phyloP scores from a whole-genome alignment of 2,888 invertebrate species.

The Pecten maximus region DNA sequence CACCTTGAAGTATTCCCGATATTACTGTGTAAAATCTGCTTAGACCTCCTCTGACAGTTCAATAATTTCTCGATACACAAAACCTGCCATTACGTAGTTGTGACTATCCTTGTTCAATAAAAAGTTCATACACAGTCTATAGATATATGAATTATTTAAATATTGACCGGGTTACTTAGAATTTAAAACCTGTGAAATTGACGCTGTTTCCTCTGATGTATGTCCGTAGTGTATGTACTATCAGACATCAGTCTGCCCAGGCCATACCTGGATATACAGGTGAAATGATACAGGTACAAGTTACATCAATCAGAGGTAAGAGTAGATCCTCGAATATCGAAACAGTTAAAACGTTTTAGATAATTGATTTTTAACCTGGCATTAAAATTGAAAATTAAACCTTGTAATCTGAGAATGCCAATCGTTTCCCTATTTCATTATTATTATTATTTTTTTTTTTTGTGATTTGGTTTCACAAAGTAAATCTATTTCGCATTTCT shows the following conservation, averaged over 20 bases:
- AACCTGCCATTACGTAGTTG: not conserved
- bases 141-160: conserved; percentile 23
- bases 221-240: not conserved
- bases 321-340: not conserved
- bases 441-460: too few species aligned
- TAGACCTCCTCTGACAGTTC: conserved; percentile 4
- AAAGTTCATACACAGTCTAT: not conserved
- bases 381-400: too few species aligned
- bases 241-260: not conserved
- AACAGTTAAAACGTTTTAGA: too few species aligned
- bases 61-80: conserved; percentile 15
- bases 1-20: not conserved
- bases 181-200: conserved; percentile 4
- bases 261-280: not conserved
- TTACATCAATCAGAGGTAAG: not conserved
- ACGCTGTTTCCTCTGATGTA: not conserved
- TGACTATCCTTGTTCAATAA: conserved; percentile 25
- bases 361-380: too few species aligned
- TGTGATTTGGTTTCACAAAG: too few species aligned
- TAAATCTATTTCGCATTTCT: too few species aligned
- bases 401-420: too few species aligned
- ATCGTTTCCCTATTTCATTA: too few species aligned
- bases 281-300: conserved; percentile 4
- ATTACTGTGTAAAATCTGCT: not conserved
- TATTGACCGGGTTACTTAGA: not conserved